A percentile compares a stretch with the other conserved stretches of the same genome.
Evolutionary conservation across 2,797 vertebrate genomes (phyloP).

Genomic region (Arremon brunneinucha): DNA sequence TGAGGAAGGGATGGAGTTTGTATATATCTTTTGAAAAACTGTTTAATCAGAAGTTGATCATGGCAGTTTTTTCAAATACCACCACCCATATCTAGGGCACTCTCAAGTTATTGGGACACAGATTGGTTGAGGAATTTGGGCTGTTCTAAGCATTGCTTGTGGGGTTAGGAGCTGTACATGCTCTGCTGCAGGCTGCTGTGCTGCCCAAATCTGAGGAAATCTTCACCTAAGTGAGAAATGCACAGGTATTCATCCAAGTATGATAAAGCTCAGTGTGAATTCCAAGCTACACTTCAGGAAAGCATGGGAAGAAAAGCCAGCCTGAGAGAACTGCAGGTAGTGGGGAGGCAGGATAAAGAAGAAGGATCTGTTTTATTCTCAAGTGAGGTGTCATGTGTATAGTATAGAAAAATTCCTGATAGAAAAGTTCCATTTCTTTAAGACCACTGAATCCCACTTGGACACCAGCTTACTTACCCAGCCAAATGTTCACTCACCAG

Average conservation of each 20-base stretch:
- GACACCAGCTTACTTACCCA: not conserved
- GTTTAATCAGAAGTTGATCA: not conserved
- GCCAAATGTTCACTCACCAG: not conserved
- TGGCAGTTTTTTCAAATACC: not conserved
- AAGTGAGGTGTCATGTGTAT: not conserved
- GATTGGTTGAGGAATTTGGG: not conserved
- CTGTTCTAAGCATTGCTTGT: rapidly evolving
- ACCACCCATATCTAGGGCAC: too few species aligned
- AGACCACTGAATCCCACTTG: not conserved
- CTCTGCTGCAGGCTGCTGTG: not conserved
- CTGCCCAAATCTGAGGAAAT: not conserved
- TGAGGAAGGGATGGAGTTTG: not conserved
- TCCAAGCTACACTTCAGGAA: not conserved
- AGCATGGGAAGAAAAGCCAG: not conserved
- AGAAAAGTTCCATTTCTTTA: not conserved
- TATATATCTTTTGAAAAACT: not conserved
- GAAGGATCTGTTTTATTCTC: not conserved
- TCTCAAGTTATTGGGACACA: not conserved
- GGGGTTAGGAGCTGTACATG: not conserved
- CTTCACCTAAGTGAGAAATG: not conserved
- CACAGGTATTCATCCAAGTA: not conserved
- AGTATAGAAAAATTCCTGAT: not conserved
- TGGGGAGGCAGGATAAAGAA: not conserved
- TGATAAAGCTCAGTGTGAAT: not conserved
- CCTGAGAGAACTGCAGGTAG: not conserved